A percentile compares a stretch with the other conserved stretches of the same genome.
These are phyloP conservation scores for Benthosema pterotum DNA, from an alignment of 2,797 vertebrate species.

Conservation along the genomic window DNA sequence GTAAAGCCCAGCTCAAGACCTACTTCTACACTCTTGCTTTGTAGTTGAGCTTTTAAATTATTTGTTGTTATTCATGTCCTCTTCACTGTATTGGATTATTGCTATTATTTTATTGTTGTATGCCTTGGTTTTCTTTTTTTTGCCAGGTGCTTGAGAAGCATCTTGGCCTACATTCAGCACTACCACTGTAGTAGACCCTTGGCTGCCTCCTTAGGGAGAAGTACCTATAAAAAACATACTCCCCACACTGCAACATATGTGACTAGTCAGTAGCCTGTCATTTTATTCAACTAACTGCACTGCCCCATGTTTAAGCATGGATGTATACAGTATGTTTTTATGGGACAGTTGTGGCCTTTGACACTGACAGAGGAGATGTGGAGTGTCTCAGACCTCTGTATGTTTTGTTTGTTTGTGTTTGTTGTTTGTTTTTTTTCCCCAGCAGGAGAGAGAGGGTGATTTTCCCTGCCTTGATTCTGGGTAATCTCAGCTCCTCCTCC, in stretches of 20 bases:
- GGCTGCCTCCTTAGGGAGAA: too few species aligned
- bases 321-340: neutral
- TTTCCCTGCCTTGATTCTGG: slow-evolving; percentile 76
- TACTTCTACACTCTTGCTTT: too few species aligned
- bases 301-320: neutral
- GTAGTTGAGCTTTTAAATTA: too few species aligned
- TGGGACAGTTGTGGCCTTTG: neutral
- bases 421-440: slow-evolving; percentile 58
- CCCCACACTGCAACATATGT: neutral
- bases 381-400: slow-evolving; percentile 44
- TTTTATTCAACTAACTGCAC: neutral
- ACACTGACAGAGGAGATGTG: neutral
- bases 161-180: too few species aligned
- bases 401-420: slow-evolving; percentile 34
- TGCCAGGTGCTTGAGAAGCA: too few species aligned
- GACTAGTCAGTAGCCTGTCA: neutral
- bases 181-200: too few species aligned
- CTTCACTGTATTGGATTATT: too few species aligned
- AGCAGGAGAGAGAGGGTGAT: slow-evolving; percentile 81
- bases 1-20: too few species aligned
- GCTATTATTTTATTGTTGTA: too few species aligned
- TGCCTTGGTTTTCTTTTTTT: too few species aligned
- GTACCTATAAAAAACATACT: too few species aligned
- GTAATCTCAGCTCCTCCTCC: slow-evolving; percentile 61
- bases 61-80: too few species aligned